A percentile compares a stretch with the other conserved stretches of the same genome.
These are phyloP conservation scores for Morinoia aosen DNA, from an alignment of 2,888 invertebrate species.

Conservation along the genomic window DNA sequence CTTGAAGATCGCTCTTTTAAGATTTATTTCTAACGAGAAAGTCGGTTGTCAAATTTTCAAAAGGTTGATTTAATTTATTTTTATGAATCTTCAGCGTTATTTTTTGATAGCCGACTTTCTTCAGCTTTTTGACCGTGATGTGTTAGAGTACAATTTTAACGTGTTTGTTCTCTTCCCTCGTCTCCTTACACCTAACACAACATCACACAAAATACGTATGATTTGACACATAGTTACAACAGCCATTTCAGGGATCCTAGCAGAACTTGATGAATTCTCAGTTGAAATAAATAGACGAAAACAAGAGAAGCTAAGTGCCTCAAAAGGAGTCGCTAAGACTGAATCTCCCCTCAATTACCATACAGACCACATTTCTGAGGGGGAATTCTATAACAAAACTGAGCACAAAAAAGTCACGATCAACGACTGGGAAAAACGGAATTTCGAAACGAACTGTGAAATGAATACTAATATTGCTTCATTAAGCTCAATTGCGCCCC, in stretches of 20 bases:
- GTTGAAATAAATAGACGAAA: constrained; percentile 51
- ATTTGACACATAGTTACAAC: constrained; percentile 59
- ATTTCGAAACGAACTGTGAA: neutral
- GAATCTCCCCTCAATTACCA: neutral
- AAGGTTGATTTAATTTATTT: neutral
- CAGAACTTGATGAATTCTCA: constrained; percentile 62
- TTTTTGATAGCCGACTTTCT: neutral
- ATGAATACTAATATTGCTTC: neutral
- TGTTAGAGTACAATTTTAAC: neutral
- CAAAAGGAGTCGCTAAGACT: neutral
- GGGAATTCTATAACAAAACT: neutral
- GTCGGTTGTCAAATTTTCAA: neutral
- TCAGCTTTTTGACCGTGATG: neutral
- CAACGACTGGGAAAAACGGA: neutral
- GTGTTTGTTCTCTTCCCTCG: neutral
- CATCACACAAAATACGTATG: neutral
- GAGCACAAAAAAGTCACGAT: neutral
- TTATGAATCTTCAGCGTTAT: neutral
- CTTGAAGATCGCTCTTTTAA: neutral
- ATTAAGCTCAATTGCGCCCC: neutral
- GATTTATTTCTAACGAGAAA: neutral
- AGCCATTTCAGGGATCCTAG: constrained; percentile 64
- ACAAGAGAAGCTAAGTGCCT: neutral
- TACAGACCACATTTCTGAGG: neutral
- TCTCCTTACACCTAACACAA: neutral